Percentiles rank a stretch among this genome's conserved stretches.
phyloP scores from a whole-genome alignment of 2,113 vertebrate genomes.

The Sphaerodactylus townsendi region DNA sequence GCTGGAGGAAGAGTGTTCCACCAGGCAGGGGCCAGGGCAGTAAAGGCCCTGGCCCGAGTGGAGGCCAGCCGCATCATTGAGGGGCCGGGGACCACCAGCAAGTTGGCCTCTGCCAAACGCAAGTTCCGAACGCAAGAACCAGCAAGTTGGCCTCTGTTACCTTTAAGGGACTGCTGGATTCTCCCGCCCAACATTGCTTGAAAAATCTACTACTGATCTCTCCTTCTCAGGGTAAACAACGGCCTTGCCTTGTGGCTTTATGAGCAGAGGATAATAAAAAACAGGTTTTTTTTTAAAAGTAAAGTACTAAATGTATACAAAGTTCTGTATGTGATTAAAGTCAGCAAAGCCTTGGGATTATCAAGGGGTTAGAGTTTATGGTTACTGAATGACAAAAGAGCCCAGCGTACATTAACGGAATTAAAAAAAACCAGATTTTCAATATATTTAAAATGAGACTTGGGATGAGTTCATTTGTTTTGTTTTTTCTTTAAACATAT shows the following conservation, averaged over 20 bases:
- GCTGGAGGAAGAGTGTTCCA: too few relatives aligned
- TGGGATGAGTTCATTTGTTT: neutral
- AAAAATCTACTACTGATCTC: too few relatives aligned
- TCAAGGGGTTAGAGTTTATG: neutral
- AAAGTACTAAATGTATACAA: neutral
- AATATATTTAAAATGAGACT: neutral
- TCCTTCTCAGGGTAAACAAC: neutral
- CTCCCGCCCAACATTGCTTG: neutral
- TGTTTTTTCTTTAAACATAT: neutral
- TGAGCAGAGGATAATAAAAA: neutral
- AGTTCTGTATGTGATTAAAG: neutral
- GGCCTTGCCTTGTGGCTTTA: neutral
- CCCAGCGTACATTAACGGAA: neutral
- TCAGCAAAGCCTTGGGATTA: neutral
- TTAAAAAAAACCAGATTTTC: neutral
- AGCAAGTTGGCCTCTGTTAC: too few relatives aligned
- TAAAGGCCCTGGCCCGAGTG: too few relatives aligned
- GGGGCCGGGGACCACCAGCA: too few relatives aligned
- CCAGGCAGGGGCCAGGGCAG: too few relatives aligned
- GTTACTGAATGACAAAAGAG: neutral
- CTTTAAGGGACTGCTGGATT: neutral
- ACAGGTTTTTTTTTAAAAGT: neutral
- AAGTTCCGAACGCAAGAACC: too few relatives aligned
- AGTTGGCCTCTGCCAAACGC: too few relatives aligned
- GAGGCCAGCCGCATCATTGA: too few relatives aligned